Base-by-base conservation (phyloP, 1,140 invertebrate genomes). In the Anoplolepis gracilipes region DNA sequence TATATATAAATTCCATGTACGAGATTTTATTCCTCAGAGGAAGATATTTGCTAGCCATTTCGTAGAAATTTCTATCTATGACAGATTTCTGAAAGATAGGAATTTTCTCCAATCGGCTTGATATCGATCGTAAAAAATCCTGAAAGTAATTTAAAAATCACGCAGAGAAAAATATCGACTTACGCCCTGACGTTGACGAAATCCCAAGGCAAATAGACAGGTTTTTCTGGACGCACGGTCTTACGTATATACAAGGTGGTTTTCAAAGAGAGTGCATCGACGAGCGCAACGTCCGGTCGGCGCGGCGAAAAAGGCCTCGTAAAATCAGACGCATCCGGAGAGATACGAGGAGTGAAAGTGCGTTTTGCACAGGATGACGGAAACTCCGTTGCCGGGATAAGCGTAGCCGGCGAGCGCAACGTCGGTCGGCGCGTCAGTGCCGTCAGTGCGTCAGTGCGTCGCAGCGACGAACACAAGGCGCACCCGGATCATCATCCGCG, bases 321-420 rank as follows among this genome's bases (percentile, higher is more conserved):
- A 59, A 78, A 85, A 76, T 87, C 82, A 85, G 84, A 57, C 87
- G 87, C 87, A 88, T 91, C 84, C 88, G 90, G 88, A 90, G 91
- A 91, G 91, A 91, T 90, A 90, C 85, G 86, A 87, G 75, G 90
- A 93, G 93, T 93, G 92, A 93, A 93, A 93, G 93, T 93, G 88
- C 81, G 76, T 88, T 87, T 88, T 89, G 85, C 84, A 81, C 77
- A 90, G 86, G 85, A 86, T 87, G 90, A 88, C 82, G 79, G 84
- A 81, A 84, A 85, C 82, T 22, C 53, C 61, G 65, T 36, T 42
- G 42, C n/a, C 72, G 13, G 88, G 78, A 84, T 90, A 86, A 89
- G 75, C 67, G 19, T 39, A 81, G 49, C 42, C 78, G 89, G 62
- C 64, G 77, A n/a, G n/a, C n/a, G n/a, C n/a, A n/a, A n/a, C n/a